Base-by-base conservation (phyloP, 2,797 vertebrate species). In the Sebastes hubbsi region DNA sequence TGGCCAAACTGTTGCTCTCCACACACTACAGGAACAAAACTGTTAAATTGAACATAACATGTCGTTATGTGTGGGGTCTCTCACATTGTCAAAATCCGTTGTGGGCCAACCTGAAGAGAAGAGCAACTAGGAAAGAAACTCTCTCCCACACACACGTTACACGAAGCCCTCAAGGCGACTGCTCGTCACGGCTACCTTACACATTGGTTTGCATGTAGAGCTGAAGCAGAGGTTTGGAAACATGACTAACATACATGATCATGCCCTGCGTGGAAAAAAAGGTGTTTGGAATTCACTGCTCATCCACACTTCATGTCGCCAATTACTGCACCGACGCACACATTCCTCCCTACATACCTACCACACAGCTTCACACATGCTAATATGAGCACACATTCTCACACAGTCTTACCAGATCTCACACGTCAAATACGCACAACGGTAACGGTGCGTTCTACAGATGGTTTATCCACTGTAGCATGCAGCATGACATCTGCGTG, bases 241-340 rank as follows among this genome's bases (percentile, higher is more conserved):
- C 80, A 82, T 16, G 55, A 75, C 77, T 72, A 74, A 68, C 82
- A 86, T 69, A 63, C 67, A 83, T 70, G 74, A 79, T 46, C 55
- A 29, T 11, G 8, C 54, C 16, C n/a, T 54, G 64, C 61, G 5
- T 75, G 63, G 55, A 25, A 71, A 25, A 71, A 12, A 69, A 49
- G 42, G 25, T 61, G 61, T 78, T 73, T 49, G 38, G n/a, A 75
- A 77, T 87, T 66, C 72, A 54, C 60, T 58, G 65, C 52, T 74
- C 60, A 65, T 59, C 55, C 36, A 46, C 63, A 16, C 61, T 52
- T 65, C 24, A 62, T 27, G 49, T 81, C 65, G 52, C 54, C 54
- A 29, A 64, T 69, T 72, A 66, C 75, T 12, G n/a, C 60, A 73
- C 24, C 49, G 52, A 55, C 38, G 56, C 65, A 64, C 52, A 66